A percentile compares a stretch with the other conserved stretches of the same genome.
These are phyloP conservation scores for Charaxes varanes DNA, from an alignment of 1,140 invertebrate species.

Conservation along the genomic window DNA sequence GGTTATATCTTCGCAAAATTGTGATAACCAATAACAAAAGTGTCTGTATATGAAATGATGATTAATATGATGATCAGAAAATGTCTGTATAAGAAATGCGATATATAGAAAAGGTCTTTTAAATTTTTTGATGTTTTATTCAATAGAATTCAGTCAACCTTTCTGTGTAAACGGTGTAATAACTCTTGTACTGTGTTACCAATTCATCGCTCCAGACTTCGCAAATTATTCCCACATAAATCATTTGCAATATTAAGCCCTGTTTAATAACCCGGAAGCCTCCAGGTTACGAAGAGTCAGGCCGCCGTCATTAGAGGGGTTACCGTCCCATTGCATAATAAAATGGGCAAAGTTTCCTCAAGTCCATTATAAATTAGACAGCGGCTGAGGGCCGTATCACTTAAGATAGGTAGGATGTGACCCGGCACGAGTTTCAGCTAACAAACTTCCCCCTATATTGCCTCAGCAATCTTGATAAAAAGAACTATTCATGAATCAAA, in stretches of 20 bases:
- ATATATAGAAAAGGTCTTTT: too few relatives aligned
- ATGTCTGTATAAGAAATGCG: too few relatives aligned
- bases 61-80: too few relatives aligned
- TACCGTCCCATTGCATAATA: conserved; percentile 71
- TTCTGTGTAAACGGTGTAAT: too few relatives aligned
- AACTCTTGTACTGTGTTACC: conserved; percentile 2
- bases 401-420: conserved; percentile 73
- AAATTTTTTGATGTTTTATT: too few relatives aligned
- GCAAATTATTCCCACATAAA: conserved; percentile 22
- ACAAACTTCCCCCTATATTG: conserved; percentile 64
- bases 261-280: conserved; percentile 41
- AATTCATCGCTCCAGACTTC: too few relatives aligned
- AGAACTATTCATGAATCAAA: conserved; percentile 67
- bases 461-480: conserved; percentile 67
- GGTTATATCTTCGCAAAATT: too few relatives aligned
- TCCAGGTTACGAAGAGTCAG: conserved; percentile 54
- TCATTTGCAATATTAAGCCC: conserved; percentile 41
- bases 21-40: too few relatives aligned
- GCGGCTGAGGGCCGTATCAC: conserved; percentile 67
- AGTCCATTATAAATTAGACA: conserved; percentile 74
- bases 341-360: conserved; percentile 71
- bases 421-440: conserved; percentile 62
- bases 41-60: too few relatives aligned
- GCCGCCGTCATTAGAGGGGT: conserved; percentile 66
- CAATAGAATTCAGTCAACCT: too few relatives aligned